phyloP scores from a whole-genome alignment of 2,888 invertebrate species.

The Limnephilus rhombicus region DNA sequence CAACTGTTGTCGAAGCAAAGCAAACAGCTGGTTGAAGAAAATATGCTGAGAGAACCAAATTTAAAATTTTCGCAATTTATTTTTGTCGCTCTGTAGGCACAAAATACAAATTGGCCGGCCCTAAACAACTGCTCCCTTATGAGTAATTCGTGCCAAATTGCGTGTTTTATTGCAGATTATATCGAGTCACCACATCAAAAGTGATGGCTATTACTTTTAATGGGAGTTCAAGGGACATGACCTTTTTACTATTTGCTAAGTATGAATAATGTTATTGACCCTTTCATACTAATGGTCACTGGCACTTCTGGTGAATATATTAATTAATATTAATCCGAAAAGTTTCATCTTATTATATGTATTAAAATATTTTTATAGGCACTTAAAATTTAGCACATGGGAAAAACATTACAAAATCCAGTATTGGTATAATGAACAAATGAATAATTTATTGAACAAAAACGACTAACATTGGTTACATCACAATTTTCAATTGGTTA shows the following conservation, averaged over 20 bases:
- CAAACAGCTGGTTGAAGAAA: not conserved
- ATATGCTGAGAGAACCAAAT: not conserved
- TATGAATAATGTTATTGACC: conserved; percentile 1
- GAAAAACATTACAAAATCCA: too few relatives aligned
- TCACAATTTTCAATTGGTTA: too few relatives aligned
- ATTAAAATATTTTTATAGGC: too few relatives aligned
- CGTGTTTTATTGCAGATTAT: not conserved
- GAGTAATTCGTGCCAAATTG: not conserved
- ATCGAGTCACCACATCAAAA: conserved; percentile 1
- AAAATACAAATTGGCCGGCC: not conserved
- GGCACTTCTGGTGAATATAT: not conserved
- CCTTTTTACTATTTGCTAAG: conserved; percentile 1
- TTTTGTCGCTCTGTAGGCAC: not conserved
- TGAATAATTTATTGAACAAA: too few relatives aligned
- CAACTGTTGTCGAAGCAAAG: not conserved
- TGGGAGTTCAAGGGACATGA: not conserved
- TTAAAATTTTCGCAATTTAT: not conserved
- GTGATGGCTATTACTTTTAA: conserved; percentile 1
- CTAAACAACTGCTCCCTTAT: conserved; percentile 1
- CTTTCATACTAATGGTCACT: not conserved
- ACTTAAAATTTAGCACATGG: too few relatives aligned
- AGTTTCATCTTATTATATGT: not conserved
- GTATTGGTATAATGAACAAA: too few relatives aligned
- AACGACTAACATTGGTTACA: too few relatives aligned
- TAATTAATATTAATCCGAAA: not conserved